Base-by-base conservation (phyloP, 2,888 invertebrate genomes). In the Sisyra terminalis region DNA sequence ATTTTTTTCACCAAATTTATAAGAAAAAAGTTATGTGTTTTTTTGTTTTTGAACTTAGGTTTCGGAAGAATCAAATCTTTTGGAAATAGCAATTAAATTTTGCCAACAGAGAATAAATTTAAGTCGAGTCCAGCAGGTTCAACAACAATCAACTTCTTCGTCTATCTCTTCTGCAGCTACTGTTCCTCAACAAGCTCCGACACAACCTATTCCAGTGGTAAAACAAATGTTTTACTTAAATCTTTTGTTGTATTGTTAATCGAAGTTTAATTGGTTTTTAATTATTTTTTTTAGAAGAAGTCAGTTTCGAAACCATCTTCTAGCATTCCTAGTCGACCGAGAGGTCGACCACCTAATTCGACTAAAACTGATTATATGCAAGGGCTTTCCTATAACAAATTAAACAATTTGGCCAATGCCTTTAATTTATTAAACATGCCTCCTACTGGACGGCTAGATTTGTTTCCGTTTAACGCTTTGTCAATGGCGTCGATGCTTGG, bases 41-140 rank as follows among this genome's bases (percentile, higher is more conserved):
- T 24, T 16, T 41, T 29, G 44, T 39, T 48, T 49, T 40, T 39
- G 43, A 29, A n/a, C n/a, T n/a, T 18, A 66, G 62, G 54, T 61
- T 37, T 64, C 72, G 8, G 79, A 78, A 49, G 75, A 69, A 50
- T 60, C 63, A 44, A 78, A 77, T 53, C 59, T 73, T 8, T 61
- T 78, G 4, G 83, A 83, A 50, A 59, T 75, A 30, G 81, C 79
- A 39, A 66, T 77, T 49, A 82, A 78, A 56, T 76, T 76, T 51
- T 81, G 83, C 52, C 72, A 77, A 48, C 74, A 74, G 51, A 65
- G 75, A 48, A 69, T 71, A 44, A 63, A 70, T 15, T 61, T 66
- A 1, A 65, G 73, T 46, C 78, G 73, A 55, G 67, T 72, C 3
- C n/a, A n/a, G n/a, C 66, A 45, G 44, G n/a, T 24, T 24, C 24